Evolutionary conservation across 64 coral and sea anemone genomes (phyloP), one percentile per base, ranked within the genome.

Genomic region (Anthopleura sola): DNA sequence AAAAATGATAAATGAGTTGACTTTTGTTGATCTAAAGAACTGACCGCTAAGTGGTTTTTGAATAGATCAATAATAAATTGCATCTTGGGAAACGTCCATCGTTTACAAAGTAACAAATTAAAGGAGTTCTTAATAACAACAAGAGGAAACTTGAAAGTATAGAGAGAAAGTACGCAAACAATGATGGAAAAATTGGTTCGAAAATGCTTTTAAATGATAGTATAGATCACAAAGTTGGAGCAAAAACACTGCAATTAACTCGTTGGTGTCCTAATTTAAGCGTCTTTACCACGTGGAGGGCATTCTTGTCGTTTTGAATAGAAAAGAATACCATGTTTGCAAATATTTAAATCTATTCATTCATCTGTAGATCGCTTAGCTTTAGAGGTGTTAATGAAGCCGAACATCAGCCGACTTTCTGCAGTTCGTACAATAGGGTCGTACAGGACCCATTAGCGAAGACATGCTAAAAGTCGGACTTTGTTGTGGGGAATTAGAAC

Each of bases 361-460:
- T 79, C 76, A 48, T 23, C 23, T 44, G 7, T 79, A 79, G 44
- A 79, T 79, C 39, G 76, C 15, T 26, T 46, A n/a, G 76, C 15
- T 48, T 79, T 79, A 79, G 76, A 79, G 76, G 76, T 48, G 76
- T 79, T 79, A 79, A 79, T 79, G 76, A 79, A 79, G 44, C 76
- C 44, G 36, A 24, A 79, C 21, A 44, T 18, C 76, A 44, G 26
- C 16, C 44, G 24, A 28, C 14, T 28, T 71, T n/a, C 66, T 71
- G 8, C 29, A 71, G 29, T 71, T 44, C 24, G 36, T 79, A 77
- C 76, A 44, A 79, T 79, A 37, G 37, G 39, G n/a, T 44, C 21
- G 76, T 23, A 5, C 6, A 18, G 19, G 12, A 23, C 5, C 76
- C 76, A 79, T 79, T 79, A 79, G 76, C 76, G 44, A 17, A 15